Conservation (phyloP, 2,113 vertebrate species). For the Leucopsar rothschildi region DNA sequence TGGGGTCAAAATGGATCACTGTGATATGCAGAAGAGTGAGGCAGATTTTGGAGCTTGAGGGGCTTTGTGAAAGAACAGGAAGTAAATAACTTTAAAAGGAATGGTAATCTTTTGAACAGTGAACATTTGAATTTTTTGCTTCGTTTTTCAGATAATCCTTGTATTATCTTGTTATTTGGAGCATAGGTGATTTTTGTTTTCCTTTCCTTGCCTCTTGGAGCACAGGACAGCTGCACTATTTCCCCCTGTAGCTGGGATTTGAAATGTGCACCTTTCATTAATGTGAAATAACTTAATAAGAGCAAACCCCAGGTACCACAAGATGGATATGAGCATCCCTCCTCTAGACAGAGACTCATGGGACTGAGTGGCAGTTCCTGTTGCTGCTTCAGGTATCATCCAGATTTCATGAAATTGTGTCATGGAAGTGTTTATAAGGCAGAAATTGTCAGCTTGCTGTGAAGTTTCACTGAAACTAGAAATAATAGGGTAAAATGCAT, state of each 20-base stretch:
- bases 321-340: neutral
- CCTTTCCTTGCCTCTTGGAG: neutral
- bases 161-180: neutral
- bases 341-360: neutral
- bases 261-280: neutral
- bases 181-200: neutral
- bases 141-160: neutral
- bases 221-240: neutral
- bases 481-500: constrained; percentile 22
- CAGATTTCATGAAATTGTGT: neutral
- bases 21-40: neutral
- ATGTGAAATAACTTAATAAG: neutral
- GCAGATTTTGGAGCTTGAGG: neutral
- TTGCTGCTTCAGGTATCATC: neutral
- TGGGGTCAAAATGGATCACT: neutral
- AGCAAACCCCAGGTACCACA: neutral
- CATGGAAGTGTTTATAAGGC: neutral
- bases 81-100: neutral
- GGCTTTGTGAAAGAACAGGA: neutral
- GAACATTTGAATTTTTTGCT: neutral
- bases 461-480: constrained; percentile 1
- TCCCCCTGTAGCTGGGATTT: neutral
- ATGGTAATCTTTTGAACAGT: neutral
- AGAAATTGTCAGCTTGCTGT: neutral
- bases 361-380: neutral